These are phyloP conservation scores for Andrena minutula DNA, from an alignment of 2,888 invertebrate genomes.

Conservation along the genomic window DNA sequence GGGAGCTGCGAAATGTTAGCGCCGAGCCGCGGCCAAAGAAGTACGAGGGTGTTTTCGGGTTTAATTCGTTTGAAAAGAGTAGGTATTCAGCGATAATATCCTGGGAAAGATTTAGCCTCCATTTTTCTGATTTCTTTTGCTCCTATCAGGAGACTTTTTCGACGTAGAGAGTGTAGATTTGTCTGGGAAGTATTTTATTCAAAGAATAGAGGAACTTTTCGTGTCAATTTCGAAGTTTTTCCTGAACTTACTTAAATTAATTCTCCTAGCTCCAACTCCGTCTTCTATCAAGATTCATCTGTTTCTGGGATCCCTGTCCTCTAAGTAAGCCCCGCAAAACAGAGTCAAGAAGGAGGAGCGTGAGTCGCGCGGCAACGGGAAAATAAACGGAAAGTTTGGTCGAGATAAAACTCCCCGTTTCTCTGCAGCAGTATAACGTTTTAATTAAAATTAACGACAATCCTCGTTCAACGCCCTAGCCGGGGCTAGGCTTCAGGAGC, in stretches of 20 bases:
- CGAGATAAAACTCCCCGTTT: slow-evolving; percentile 47
- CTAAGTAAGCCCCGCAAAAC: not conserved
- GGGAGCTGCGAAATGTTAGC: not conserved
- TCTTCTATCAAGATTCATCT: not conserved
- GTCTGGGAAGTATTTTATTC: not conserved
- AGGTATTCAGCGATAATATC: not conserved
- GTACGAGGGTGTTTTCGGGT: not conserved
- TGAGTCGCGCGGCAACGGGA: slow-evolving; percentile 12
- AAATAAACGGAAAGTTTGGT: slow-evolving; percentile 51
- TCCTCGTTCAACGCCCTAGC: slow-evolving; percentile 24
- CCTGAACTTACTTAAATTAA: not conserved
- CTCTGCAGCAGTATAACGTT: slow-evolving; percentile 38
- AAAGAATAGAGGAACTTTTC: not conserved
- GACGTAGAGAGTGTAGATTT: not conserved
- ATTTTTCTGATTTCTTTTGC: not conserved
- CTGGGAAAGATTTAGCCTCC: not conserved
- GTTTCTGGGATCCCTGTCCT: not conserved
- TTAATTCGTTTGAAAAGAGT: not conserved
- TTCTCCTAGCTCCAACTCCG: not conserved
- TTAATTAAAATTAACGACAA: slow-evolving; percentile 68
- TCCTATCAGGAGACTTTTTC: not conserved
- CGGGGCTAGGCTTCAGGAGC: not conserved
- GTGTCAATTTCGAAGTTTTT: not conserved
- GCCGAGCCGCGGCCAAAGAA: not conserved
- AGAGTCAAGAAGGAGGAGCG: not conserved